Conservation (phyloP, 2,888 invertebrate genomes). For the Drosophila nr. perissopoda region DNA sequence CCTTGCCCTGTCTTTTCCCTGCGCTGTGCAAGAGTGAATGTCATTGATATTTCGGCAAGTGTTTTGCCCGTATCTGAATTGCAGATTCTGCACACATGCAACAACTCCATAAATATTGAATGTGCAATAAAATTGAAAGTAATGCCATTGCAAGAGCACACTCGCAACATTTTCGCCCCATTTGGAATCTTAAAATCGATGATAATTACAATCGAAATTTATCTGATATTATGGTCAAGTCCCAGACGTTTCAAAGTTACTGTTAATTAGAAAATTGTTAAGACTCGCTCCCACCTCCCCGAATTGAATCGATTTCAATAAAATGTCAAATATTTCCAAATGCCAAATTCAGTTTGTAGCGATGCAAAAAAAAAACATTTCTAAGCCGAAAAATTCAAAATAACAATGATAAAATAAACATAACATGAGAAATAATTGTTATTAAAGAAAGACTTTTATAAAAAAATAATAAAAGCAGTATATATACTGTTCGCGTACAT, state of each 20-base stretch:
- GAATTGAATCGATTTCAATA: slow-evolving; percentile 9
- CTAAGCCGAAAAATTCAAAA: neutral
- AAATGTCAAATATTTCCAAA: slow-evolving; percentile 12
- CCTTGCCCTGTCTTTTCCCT: too few relatives aligned
- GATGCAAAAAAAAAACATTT: neutral
- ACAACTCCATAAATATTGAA: slow-evolving; percentile 61
- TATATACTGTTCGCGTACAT: neutral
- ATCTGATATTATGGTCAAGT: slow-evolving; percentile 46
- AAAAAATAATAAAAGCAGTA: neutral
- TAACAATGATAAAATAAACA: neutral
- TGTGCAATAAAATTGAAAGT: slow-evolving; percentile 68
- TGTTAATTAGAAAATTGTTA: slow-evolving; percentile 73
- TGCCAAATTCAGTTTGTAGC: neutral
- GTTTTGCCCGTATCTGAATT: slow-evolving; percentile 31
- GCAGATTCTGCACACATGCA: slow-evolving; percentile 21
- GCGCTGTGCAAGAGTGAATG: slow-evolving; percentile 10
- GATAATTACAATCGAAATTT: slow-evolving; percentile 71
- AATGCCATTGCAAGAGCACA: slow-evolving; percentile 46
- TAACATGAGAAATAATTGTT: neutral
- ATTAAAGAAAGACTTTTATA: neutral
- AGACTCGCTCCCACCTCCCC: neutral
- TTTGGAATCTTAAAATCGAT: slow-evolving; percentile 50
- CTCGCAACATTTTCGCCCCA: slow-evolving; percentile 9
- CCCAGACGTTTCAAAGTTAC: slow-evolving; percentile 57
- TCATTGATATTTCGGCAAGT: slow-evolving; percentile 39